Evolutionary conservation across 2,113 vertebrate species (phyloP).

Genomic region (Delphinapterus leucas): DNA sequence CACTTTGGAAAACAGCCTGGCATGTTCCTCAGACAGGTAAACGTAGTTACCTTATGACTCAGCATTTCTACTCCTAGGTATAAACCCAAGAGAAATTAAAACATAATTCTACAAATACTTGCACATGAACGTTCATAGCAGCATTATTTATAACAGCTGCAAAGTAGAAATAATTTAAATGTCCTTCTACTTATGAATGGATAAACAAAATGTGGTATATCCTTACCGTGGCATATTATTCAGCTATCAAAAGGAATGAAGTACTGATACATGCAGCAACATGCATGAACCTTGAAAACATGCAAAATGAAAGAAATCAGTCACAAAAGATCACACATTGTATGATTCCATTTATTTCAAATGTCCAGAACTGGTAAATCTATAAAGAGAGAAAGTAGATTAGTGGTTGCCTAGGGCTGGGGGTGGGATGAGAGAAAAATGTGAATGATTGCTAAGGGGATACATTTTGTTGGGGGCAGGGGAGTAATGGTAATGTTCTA

Average conservation of each 20-base stretch:
- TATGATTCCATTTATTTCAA: background rate
- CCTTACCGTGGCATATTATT: background rate
- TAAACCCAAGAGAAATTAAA: background rate
- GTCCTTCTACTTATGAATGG: background rate
- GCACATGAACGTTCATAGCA: background rate
- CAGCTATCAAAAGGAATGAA: background rate
- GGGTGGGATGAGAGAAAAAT: background rate
- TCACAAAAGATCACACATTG: background rate
- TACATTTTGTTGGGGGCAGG: too few relatives aligned
- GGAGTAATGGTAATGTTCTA: background rate
- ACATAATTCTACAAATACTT: background rate
- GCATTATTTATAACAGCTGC: background rate
- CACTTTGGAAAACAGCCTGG: background rate
- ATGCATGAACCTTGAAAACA: background rate
- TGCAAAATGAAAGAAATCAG: background rate
- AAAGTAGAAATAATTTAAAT: background rate
- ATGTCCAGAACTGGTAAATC: background rate
- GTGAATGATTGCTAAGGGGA: background rate
- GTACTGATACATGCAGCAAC: background rate
- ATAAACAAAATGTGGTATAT: background rate
- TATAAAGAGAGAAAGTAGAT: background rate
- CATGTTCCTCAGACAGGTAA: background rate
- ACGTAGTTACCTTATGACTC: background rate
- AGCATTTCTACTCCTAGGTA: background rate
- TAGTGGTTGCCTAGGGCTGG: background rate